Evolutionary conservation across 2,113 vertebrate species (phyloP).

Genomic region (Tyrannus savana): DNA sequence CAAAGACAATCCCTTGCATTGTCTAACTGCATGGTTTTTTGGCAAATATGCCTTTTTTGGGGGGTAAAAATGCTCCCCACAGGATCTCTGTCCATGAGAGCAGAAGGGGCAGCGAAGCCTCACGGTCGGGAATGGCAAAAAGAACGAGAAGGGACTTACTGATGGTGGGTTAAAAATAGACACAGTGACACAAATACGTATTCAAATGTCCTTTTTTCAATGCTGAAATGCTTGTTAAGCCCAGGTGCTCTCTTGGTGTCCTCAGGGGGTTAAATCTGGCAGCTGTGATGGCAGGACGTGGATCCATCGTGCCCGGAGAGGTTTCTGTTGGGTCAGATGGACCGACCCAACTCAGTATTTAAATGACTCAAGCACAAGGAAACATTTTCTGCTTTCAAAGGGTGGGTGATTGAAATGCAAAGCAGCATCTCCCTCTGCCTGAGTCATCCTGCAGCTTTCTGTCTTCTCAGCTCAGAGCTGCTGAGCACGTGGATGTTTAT

Average conservation of each 20-base stretch:
- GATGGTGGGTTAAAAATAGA: background rate
- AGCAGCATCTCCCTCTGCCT: background rate
- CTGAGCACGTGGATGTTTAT: background rate
- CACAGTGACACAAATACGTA: background rate
- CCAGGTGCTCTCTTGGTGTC: background rate
- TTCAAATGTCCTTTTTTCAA: background rate
- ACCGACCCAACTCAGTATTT: background rate
- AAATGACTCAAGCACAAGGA: background rate
- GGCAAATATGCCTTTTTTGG: background rate
- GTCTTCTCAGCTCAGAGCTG: background rate
- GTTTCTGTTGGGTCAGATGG: background rate
- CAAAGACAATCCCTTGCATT: background rate
- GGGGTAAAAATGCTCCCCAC: background rate
- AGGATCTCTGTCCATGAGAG: background rate
- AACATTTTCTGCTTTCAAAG: background rate
- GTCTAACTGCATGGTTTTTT: background rate
- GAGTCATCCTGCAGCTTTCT: background rate
- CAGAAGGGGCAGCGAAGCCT: background rate
- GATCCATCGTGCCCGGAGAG: background rate
- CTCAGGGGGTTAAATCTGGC: conserved; percentile 5
- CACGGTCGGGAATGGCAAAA: background rate
- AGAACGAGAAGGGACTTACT: background rate
- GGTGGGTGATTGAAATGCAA: background rate
- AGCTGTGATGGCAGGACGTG: background rate
- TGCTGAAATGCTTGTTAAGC: background rate